Conservation (phyloP, 2,113 vertebrate species). For the Emydocephalus ijimae region DNA sequence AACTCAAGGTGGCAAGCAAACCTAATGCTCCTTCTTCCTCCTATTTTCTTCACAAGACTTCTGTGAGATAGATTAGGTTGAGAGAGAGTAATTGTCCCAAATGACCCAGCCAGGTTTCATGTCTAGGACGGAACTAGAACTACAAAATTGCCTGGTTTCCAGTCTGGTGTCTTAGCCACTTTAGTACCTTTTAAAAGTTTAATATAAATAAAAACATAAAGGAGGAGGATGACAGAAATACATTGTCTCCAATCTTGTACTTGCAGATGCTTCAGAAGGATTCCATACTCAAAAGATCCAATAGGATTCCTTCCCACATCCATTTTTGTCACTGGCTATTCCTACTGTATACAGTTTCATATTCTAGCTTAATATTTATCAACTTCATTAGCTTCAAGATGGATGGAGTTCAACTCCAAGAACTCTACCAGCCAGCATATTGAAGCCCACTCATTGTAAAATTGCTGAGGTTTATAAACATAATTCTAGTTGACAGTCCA, state of each 20-base stretch:
- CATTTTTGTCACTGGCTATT: neutral
- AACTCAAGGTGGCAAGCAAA: neutral
- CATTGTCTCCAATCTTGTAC: neutral
- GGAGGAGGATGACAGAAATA: neutral
- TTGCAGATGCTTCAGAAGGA: neutral
- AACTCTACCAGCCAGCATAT: neutral
- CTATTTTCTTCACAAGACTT: neutral
- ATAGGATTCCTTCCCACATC: neutral
- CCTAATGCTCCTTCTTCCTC: neutral
- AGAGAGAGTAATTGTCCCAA: neutral
- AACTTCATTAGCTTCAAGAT: neutral
- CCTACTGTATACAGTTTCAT: neutral
- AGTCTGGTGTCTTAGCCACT: neutral
- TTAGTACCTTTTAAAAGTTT: neutral
- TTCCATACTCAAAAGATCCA: neutral
- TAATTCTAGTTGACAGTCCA: neutral
- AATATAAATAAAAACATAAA: neutral
- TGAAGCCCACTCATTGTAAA: neutral
- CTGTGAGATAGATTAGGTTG: neutral
- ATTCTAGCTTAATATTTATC: neutral
- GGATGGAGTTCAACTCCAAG: neutral
- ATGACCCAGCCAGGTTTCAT: no score
- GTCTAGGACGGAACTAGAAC: no score
- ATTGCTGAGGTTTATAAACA: neutral
- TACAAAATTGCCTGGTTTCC: no score